These are phyloP conservation scores for Patiria miniata DNA, from an alignment of 35 echinoderm and acorn worm genomes.

Conservation along the genomic window DNA sequence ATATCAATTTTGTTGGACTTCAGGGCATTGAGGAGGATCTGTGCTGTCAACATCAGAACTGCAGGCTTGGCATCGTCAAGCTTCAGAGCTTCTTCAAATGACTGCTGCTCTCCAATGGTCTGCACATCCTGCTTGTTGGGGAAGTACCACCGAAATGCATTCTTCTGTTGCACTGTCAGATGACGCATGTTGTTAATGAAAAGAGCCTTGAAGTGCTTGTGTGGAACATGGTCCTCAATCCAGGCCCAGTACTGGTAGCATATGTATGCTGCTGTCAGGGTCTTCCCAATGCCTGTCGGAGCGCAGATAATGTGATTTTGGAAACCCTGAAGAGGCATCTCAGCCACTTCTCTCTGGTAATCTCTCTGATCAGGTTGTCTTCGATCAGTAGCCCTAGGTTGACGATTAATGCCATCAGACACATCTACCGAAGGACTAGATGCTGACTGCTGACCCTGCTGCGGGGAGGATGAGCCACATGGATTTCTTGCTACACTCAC, in stretches of 20 bases:
- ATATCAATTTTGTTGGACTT: slow-evolving; percentile 20
- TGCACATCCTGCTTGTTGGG: slow-evolving; percentile 10
- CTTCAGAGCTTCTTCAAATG: slow-evolving; percentile 35
- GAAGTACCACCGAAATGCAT: slow-evolving; percentile 51
- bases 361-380: slow-evolving; percentile 2
- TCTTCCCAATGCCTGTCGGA: slow-evolving; percentile 78
- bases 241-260: slow-evolving; percentile 30
- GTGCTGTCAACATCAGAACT: slow-evolving; percentile 73
- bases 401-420: background rate
- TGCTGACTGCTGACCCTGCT: too few species aligned
- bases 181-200: slow-evolving; percentile 75
- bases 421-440: too few species aligned
- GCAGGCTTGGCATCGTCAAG: background rate
- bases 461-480: too few species aligned
- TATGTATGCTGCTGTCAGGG: slow-evolving; percentile 62
- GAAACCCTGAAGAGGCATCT: slow-evolving; percentile 20
- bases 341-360: slow-evolving; percentile 69
- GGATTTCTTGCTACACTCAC: too few species aligned
- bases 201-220: slow-evolving; percentile 64
- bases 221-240: background rate
- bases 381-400: background rate
- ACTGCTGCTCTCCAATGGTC: slow-evolving; percentile 31
- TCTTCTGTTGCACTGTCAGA: slow-evolving; percentile 62
- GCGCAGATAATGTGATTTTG: slow-evolving; percentile 73
- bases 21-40: slow-evolving; percentile 76